Percentiles rank a stretch among this genome's conserved stretches.
Evolutionary conservation across 2,797 vertebrate species (phyloP).

Genomic region (Sebastolobus altivelis): DNA sequence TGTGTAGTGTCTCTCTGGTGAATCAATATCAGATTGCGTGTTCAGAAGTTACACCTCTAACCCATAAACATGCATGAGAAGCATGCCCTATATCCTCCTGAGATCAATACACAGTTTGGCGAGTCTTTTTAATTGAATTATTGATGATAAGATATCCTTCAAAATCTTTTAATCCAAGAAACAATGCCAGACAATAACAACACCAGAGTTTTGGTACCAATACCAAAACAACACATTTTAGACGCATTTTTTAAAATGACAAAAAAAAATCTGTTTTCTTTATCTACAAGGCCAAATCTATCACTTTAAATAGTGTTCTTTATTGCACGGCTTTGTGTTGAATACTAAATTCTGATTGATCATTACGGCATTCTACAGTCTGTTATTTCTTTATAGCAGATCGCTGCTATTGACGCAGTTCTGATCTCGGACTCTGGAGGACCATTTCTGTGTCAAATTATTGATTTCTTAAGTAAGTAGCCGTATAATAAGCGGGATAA

Average conservation of each 20-base stretch:
- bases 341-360: too few relatives aligned
- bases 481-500: too few relatives aligned
- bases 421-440: too few relatives aligned
- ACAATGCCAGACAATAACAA: not conserved
- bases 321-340: too few relatives aligned
- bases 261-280: not conserved
- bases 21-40: slow-evolving; percentile 49
- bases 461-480: too few relatives aligned
- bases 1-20: slow-evolving; percentile 46
- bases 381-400: too few relatives aligned
- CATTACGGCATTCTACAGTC: too few relatives aligned
- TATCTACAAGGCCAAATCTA: not conserved
- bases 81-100: not conserved
- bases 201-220: not conserved
- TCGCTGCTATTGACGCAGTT: too few relatives aligned
- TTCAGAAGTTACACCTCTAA: slow-evolving; percentile 52
- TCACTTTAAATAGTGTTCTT: not conserved
- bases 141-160: not conserved
- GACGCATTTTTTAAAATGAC: not conserved
- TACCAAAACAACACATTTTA: not conserved
- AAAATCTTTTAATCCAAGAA: not conserved
- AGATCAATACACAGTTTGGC: not conserved
- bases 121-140: not conserved
- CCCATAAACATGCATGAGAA: slow-evolving; percentile 20
- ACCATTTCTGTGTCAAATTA: too few relatives aligned